Base-by-base conservation (phyloP, 2,888 invertebrate genomes). In the Callinectes sapidus region DNA sequence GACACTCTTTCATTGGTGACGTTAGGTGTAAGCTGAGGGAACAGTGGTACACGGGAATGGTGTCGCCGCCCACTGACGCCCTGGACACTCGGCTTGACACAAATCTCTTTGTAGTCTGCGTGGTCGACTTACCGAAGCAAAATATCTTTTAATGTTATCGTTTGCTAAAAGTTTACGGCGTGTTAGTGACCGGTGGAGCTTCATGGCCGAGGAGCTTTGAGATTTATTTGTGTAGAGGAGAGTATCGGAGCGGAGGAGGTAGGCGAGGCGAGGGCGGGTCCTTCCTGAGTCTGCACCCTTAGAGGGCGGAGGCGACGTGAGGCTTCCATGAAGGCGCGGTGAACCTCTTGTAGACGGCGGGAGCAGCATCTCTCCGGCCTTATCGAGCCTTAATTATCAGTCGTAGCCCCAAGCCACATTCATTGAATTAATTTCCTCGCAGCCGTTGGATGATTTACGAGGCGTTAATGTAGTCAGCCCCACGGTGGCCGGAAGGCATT, bases 401-500 rank as follows among this genome's bases (percentile, higher is more conserved):
- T 32, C 81, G 18, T 35, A 32, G 35, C 81, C 35, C 81, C 32
- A 81, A 81, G 81, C 14, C 35, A 35, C 35, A 35, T 81, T 81
- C 35, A 81, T 81, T 81, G 81, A 32, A 81, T 81, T 81, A 81
- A 81, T 35, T 77, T 81, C 35, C 35, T 81, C 81, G 32, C 81
- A 35, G 81, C 32, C 35, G 81, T 81, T 32, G 81, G 81, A 81
- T 81, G 81, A 81, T 32, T 35, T 81, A 35, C 81, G 81, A 81
- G 81, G 81, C 81, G 81, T 32, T 81, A 35, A 81, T 81, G 81
- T 81, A 81, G 81, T 81, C 81, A 35, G 16, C 81, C 71, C 81
- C 71, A 35, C 81, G 35, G 35, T 81, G 81, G 81, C 35, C 81
- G 35, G 35, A n/a, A 81, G 81, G 81, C 35, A 81, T 81, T 35